Evolutionary conservation across 2,888 invertebrate species (phyloP), one percentile per base, ranked within the genome.

Genomic region (Conops quadrifasciatus): DNA sequence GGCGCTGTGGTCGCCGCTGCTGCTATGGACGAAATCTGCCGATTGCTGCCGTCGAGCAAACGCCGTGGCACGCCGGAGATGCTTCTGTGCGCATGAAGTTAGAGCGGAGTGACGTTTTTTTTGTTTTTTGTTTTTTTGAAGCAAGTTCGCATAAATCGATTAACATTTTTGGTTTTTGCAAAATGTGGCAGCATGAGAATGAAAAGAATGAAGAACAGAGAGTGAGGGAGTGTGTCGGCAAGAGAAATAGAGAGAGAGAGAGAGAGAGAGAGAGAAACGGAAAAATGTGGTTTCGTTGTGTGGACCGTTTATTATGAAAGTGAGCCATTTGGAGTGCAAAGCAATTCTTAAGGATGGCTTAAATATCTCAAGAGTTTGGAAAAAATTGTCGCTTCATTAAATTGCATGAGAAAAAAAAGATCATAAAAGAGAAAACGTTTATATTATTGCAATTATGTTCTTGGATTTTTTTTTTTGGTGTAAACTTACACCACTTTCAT

Each of bases 41-140:
- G 79, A 77, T 81, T 81, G 75, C 82, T 84, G 74, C 82, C 83
- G 76, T 86, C 86, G 65, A 86, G 81, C 49, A 86, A 79, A 45
- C 86, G 86, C 74, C 86, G 84, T 65, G 86, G 86, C 71, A 86
- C 85, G 74, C 86, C 86, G 73, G 67, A 67, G 49, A 59, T 67
- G 43, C 64, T 71, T 65, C 64, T 66, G 68, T 51, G 62, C 21
- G 28, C 15, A 13, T 13, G 28, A 30, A 5, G 62, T 56, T n/a
- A n/a, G n/a, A n/a, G n/a, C n/a, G n/a, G n/a, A n/a, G n/a, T n/a
- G n/a, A n/a, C n/a, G n/a, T n/a, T n/a, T n/a, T n/a, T n/a, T n/a
- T n/a, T n/a, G n/a, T n/a, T n/a, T n/a, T n/a, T n/a, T n/a, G n/a
- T n/a, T n/a, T n/a, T 36, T 36, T 36, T 49, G 47, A 19, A 60